phyloP scores from a whole-genome alignment of 1,140 invertebrate genomes.

The Arctopsyche grandis region DNA sequence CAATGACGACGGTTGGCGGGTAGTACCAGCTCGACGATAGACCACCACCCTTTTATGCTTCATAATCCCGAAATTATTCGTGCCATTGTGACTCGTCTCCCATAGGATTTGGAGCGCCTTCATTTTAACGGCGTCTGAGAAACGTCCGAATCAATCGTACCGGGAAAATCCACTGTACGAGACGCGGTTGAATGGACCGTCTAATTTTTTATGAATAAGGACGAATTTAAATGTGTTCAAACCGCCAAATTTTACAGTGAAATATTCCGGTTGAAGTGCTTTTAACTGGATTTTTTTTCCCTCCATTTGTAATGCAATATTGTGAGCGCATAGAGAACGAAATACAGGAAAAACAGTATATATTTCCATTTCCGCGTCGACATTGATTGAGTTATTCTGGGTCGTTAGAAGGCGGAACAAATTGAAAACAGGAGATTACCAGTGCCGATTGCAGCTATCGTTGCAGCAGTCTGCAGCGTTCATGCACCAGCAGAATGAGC shows the following conservation, averaged over 20 bases:
- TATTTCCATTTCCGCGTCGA: neutral
- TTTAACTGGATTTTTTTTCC: no score
- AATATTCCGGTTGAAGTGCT: no score
- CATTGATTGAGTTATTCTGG: slow-evolving; percentile 10
- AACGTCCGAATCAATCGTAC: neutral
- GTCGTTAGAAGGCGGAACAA: slow-evolving; percentile 28
- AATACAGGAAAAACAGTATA: neutral
- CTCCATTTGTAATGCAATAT: no score
- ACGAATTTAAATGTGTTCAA: no score
- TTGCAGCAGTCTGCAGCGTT: neutral
- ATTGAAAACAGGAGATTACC: slow-evolving; percentile 39
- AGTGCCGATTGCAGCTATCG: slow-evolving; percentile 13
- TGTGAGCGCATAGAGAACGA: neutral
- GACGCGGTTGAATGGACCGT: no score
- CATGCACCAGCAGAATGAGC: slow-evolving; percentile 23
- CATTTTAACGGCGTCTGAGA: neutral
- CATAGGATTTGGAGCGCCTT: neutral
- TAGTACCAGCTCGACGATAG: no score
- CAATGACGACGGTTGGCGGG: no score
- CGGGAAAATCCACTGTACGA: neutral
- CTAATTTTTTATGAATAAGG: no score
- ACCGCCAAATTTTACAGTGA: no score
- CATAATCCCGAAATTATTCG: slow-evolving; percentile 19
- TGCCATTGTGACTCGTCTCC: neutral
- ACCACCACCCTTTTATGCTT: slow-evolving; percentile 3